phyloP scores from a whole-genome alignment of 23 tunicate species.

The Styela clava region DNA sequence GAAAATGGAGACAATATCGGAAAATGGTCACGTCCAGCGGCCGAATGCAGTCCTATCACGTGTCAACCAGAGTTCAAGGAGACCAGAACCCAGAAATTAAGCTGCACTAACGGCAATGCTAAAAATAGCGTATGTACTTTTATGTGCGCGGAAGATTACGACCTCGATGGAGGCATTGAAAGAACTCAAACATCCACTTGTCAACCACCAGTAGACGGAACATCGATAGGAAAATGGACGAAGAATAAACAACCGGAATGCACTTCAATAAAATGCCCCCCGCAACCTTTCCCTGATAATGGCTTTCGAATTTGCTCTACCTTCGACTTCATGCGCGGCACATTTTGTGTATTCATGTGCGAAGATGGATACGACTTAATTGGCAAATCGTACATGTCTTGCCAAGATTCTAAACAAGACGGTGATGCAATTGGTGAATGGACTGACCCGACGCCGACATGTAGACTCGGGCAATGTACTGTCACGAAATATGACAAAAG shows the following conservation, averaged over 20 bases:
- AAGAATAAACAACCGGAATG: conserved; percentile 9
- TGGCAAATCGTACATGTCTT: conserved; percentile 14
- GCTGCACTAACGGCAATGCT: conserved; percentile 34
- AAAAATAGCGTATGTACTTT: conserved; percentile 37
- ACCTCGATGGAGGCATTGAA: conserved; percentile 4
- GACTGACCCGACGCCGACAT: conserved; percentile 5
- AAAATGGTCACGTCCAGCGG: conserved; percentile 18
- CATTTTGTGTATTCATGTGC: conserved; percentile 19
- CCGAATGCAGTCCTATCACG: conserved; percentile 5
- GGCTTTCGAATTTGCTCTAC: conserved; percentile 14
- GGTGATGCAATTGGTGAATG: conserved; percentile 17
- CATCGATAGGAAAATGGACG: conserved; percentile 14
- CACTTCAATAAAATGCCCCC: neutral
- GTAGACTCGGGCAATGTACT: conserved; percentile 15
- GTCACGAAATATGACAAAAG: conserved; percentile 13
- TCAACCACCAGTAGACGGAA: conserved; percentile 4
- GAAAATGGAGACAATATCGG: conserved; percentile 11
- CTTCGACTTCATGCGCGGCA: conserved; percentile 5
- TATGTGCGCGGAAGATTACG: conserved; percentile 12
- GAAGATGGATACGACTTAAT: conserved; percentile 17
- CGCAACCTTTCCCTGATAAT: neutral
- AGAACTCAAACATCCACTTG: neutral
- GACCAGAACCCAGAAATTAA: conserved; percentile 25
- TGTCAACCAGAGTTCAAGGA: conserved; percentile 42
- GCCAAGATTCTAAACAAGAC: conserved; percentile 8